phyloP scores from a whole-genome alignment of 2,888 invertebrate species.

The Sarcophaga carnaria region DNA sequence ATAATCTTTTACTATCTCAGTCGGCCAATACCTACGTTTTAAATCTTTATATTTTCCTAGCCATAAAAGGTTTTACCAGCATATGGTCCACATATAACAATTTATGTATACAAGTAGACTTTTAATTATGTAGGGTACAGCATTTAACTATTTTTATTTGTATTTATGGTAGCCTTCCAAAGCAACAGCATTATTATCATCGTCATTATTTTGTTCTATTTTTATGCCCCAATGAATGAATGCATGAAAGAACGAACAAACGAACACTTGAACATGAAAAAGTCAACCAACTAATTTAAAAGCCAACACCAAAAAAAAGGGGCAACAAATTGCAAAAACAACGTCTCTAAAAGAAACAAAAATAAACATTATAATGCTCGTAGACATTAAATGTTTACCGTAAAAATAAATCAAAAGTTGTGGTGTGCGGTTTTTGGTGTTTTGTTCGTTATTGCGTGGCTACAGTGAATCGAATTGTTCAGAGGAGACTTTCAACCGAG shows the following conservation, averaged over 20 bases:
- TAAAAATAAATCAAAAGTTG: slow-evolving; percentile 27
- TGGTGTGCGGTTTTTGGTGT: slow-evolving; percentile 14
- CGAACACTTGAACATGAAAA: slow-evolving; percentile 17
- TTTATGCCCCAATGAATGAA: neutral
- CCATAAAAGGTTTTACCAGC: no score
- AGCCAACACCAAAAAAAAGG: neutral
- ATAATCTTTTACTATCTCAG: no score
- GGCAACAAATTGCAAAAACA: neutral
- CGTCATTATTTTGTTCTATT: neutral
- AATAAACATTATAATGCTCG: neutral
- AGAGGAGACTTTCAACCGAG: no score
- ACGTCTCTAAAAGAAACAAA: neutral
- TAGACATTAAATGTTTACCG: slow-evolving; percentile 28
- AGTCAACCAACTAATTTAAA: slow-evolving; percentile 49
- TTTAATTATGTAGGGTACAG: no score
- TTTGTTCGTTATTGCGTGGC: neutral
- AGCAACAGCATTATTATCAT: neutral
- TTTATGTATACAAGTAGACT: no score
- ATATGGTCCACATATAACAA: no score
- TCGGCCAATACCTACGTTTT: no score
- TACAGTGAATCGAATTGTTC: neutral
- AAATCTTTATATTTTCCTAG: no score
- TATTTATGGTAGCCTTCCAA: neutral
- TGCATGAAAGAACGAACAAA: neutral
- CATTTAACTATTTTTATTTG: no score